Conservation (phyloP, 1,140 invertebrate genomes). For the Pseudomyrmex sp. region DNA sequence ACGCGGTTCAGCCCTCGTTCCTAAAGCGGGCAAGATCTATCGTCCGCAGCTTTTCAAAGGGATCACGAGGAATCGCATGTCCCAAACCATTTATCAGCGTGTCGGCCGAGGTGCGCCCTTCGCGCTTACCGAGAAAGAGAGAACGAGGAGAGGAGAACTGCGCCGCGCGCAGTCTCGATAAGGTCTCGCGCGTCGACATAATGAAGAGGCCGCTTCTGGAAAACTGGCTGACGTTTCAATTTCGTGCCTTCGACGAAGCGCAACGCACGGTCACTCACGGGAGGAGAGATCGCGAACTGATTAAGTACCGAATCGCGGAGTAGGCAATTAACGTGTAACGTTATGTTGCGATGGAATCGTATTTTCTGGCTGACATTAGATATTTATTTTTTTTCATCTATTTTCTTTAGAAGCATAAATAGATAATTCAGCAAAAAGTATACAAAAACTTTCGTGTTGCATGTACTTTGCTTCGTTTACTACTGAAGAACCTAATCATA, state of each 20-base stretch:
- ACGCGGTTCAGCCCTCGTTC: conserved; percentile 49
- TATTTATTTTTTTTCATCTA: neutral
- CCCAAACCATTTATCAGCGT: conserved; percentile 72
- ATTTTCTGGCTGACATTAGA: neutral
- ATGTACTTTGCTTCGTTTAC: neutral
- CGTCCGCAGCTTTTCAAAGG: conserved; percentile 64
- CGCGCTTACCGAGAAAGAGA: conserved; percentile 13
- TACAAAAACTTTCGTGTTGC: neutral
- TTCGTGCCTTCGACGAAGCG: conserved; percentile 49
- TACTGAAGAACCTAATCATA: conserved; percentile 3
- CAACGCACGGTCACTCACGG: conserved; percentile 16
- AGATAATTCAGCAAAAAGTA: conserved; percentile 23
- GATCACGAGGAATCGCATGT: conserved; percentile 74
- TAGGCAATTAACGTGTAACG: neutral
- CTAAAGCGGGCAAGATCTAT: conserved; percentile 74
- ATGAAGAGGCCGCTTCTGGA: conserved; percentile 70
- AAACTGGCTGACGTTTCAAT: conserved; percentile 68
- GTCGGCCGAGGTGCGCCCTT: conserved; percentile 62
- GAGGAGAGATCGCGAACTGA: conserved; percentile 29
- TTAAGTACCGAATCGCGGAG: conserved; percentile 14
- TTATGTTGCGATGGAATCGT: conserved; percentile 11
- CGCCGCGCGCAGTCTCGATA: conserved; percentile 49
- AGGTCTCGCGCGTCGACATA: conserved; percentile 62
- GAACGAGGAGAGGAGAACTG: conserved; percentile 24
- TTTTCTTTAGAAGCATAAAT: conserved; percentile 5